Evolutionary conservation across 92 coral and sea anemone genomes (phyloP).

Genomic region (Zoanthus sociatus): DNA sequence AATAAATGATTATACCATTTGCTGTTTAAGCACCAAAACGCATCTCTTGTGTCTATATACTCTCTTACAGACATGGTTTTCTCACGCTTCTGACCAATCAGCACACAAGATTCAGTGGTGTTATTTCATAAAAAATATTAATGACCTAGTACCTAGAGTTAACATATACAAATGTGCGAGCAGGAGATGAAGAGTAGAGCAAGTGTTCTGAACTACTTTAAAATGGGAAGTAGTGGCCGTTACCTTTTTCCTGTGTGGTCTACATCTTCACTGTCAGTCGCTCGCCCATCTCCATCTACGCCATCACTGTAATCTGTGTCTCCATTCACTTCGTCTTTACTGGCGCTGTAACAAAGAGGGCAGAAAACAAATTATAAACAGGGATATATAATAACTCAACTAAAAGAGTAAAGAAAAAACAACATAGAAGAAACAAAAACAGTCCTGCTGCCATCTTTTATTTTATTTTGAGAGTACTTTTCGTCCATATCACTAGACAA

Average conservation of each 20-base stretch:
- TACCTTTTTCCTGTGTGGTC: background rate
- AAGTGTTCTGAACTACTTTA: conserved; percentile 10
- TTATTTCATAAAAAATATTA: background rate
- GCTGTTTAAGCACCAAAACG: conserved; percentile 5
- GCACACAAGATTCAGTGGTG: background rate
- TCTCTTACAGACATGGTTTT: conserved; percentile 7
- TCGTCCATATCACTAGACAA: background rate
- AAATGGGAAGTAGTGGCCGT: background rate
- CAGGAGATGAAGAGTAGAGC: conserved; percentile 10
- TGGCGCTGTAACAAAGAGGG: conserved; percentile 41
- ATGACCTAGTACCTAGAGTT: background rate
- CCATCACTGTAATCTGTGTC: conserved; percentile 6
- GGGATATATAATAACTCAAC: conserved; percentile 19
- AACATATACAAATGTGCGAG: conserved; percentile 5
- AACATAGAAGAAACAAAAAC: background rate
- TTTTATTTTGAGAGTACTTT: background rate
- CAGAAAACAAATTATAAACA: conserved; percentile 43
- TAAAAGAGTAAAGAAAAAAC: conserved; percentile 25
- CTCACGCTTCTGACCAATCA: background rate
- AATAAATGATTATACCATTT: background rate
- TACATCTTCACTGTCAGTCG: conserved; percentile 13
- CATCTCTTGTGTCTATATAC: background rate
- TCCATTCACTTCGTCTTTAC: conserved; percentile 41
- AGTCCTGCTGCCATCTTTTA: conserved; percentile 4
- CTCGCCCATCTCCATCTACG: background rate